Evolutionary conservation across 2,113 vertebrate species (phyloP), one percentile per base, ranked within the genome.

Genomic region (Euleptes europaea): DNA sequence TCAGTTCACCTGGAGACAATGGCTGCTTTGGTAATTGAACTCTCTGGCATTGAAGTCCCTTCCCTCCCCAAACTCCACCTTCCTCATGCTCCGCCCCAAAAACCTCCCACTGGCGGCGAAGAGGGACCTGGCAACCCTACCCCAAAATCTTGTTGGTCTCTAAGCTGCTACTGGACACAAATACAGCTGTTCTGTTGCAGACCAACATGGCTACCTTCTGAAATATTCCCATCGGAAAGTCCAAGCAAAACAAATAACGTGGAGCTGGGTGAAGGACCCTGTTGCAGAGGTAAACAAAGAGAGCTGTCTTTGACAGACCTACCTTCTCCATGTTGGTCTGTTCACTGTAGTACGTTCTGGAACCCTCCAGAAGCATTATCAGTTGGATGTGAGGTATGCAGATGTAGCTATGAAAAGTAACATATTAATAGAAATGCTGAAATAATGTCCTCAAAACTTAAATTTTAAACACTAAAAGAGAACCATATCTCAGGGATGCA

Each of bases 361-460:
- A 60, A 77, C 7, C 5, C 28, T 28, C 73, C 38, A 88, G 21
- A 60, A 84, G 13, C 49, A n/a, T 57, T 78, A 31, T 57, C 47
- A 17, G 21, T 31, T 71, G 66, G 10, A 6, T 47, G 51, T 66
- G 35, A 38, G 44, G 31, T 9, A 40, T 33, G 80, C 26, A 12
- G 35, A 78, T 69, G 71, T 4, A 23, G 28, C 47, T 47, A 5
- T 51, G 35, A 31, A 86, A 40, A 84, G 47, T 76, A 51, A 60
- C 89, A 15, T 73, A 12, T 76, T 83, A 51, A 80, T 85, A n/a
- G 70, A 75, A 17, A 63, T 78, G 42, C 40, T 12, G 17, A 69
- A 63, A 44, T 35, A 69, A 71, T n/a, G 81, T 78, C 47, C 81
- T 44, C 9, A 40, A 65, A 71, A 66, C 60, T 77, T 72, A 51